phyloP scores from a whole-genome alignment of 2,113 vertebrate species.

The Peromyscus maniculatus region DNA sequence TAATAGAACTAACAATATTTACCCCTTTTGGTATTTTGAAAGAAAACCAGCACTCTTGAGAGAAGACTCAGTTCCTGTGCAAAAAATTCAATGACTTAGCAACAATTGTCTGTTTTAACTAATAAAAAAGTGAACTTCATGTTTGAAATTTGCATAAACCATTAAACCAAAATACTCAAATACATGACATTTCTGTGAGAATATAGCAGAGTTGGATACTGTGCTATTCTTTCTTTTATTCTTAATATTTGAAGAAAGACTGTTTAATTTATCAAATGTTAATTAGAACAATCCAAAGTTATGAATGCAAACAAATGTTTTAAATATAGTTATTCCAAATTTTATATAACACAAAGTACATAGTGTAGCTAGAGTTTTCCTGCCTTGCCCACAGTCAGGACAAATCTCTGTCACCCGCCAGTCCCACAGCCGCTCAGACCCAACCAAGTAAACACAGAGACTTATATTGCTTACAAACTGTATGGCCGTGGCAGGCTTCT shows the following conservation, averaged over 20 bases:
- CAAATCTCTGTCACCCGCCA: no score
- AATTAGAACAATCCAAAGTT: background rate
- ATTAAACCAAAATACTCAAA: constrained; percentile 34
- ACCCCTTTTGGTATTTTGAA: background rate
- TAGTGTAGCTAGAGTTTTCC: no score
- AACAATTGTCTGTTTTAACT: background rate
- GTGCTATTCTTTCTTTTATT: no score
- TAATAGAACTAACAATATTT: background rate
- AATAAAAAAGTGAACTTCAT: background rate
- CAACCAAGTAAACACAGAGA: no score
- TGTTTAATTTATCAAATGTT: constrained; percentile 28
- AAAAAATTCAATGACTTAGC: background rate
- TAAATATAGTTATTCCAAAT: constrained; percentile 41
- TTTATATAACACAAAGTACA: constrained; percentile 11
- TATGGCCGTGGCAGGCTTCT: no score
- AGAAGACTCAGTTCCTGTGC: background rate
- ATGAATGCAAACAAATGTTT: background rate
- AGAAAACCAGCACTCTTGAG: background rate
- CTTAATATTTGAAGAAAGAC: background rate
- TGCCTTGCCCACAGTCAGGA: no score
- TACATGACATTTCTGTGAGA: background rate
- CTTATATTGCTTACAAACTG: no score
- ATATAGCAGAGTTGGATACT: background rate
- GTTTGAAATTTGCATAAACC: background rate
- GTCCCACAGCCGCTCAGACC: no score